Base-by-base conservation (phyloP, 2,797 vertebrate genomes). In the Manis crassicaudata region DNA sequence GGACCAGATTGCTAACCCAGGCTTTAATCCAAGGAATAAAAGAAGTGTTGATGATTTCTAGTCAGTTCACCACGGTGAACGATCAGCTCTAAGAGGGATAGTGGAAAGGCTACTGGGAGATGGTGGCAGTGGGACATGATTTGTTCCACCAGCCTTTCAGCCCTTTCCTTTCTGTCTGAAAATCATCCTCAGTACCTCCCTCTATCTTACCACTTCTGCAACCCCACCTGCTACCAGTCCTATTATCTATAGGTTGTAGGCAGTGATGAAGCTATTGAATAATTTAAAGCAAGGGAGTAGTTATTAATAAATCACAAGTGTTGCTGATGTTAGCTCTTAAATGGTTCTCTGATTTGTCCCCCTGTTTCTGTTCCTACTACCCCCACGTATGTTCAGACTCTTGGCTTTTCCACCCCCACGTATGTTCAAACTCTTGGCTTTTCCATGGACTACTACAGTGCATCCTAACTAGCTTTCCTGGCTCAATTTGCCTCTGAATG, bases 281-380 rank as follows among this genome's bases (percentile, higher is more conserved):
- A 40, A 67, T 88, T 89, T 96, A 82, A 85, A 95, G 50, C 29
- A 92, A 89, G 52, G 40, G 27, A 76, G 43, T 91, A 54, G 83
- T 73, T 92, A 62, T 62, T 89, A 89, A 85, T 79, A 95, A 87
- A 80, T 62, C 56, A 88, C 11, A 29, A 85, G 29, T 56, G 6
- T 92, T 92, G n/a, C 60, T 84, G 35, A 16, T 91, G 72, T 92
- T 96, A 75, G 32, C 32, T 90, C n/a, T 72, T 88, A 73, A 68
- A 65, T 35, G 77, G 13, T 86, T 70, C 27, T 82, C 60, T 86
- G 7, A 77, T 65, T 37, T 40, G 3, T 65, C 16, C 11, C 43
- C 21, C 35, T 11, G 11, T 94, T 84, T 95, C n/a, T 46, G 50
- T 91, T 90, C 23, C 52, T 85, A 17, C 14, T 54, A 40, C 11